These are phyloP conservation scores for Diadromus collaris DNA, from an alignment of 2,888 invertebrate genomes.

Conservation along the genomic window DNA sequence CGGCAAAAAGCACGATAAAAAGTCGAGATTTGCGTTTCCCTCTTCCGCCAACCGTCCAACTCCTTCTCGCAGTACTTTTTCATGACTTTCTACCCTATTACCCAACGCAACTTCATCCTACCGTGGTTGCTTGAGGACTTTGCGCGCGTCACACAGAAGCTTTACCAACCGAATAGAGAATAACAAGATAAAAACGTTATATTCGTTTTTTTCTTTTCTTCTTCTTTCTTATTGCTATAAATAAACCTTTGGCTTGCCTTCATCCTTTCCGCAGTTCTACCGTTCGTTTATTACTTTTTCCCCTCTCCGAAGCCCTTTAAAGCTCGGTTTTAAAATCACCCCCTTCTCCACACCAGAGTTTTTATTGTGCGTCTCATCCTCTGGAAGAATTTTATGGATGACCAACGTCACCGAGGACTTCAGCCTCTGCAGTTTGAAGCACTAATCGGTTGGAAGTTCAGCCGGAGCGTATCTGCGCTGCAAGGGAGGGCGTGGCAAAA, in stretches of 20 bases:
- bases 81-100: not conserved
- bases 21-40: not conserved
- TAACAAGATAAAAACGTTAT: not conserved
- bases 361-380: slow-evolving; percentile 13
- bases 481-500: not conserved
- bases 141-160: not conserved
- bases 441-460: slow-evolving; percentile 59
- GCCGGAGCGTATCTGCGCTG: slow-evolving; percentile 34
- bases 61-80: not conserved
- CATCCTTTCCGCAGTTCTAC: slow-evolving; percentile 10
- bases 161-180: not conserved
- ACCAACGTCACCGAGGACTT: slow-evolving; percentile 47
- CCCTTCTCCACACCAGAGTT: not conserved
- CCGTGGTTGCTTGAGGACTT: not conserved
- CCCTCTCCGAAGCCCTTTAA: not conserved
- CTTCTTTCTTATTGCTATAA: not conserved
- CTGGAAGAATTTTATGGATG: slow-evolving; percentile 62
- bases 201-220: not conserved
- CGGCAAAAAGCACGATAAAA: not conserved
- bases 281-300: slow-evolving; percentile 4
- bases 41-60: not conserved
- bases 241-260: slow-evolving; percentile 3
- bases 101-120: not conserved
- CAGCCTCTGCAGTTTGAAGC: slow-evolving; percentile 29
- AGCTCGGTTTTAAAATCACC: not conserved